These are phyloP conservation scores for Steatocranus sp. DNA, from an alignment of 2,797 vertebrate species.

Conservation along the genomic window DNA sequence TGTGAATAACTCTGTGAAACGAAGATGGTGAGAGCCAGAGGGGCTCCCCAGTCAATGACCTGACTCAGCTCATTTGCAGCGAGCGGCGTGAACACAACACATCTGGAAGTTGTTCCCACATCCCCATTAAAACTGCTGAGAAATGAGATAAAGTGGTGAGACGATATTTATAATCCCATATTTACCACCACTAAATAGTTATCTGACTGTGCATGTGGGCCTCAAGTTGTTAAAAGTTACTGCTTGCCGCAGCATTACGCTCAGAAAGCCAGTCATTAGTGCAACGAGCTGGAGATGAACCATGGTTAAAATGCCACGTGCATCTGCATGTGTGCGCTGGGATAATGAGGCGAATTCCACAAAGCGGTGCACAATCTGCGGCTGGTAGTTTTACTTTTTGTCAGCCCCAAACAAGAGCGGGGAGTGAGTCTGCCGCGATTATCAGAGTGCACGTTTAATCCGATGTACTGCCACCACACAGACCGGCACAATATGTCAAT, in stretches of 20 bases:
- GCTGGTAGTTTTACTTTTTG: not conserved
- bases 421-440: constrained; percentile 26
- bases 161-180: constrained; percentile 63
- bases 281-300: constrained; percentile 51
- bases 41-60: constrained; percentile 47
- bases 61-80: constrained; percentile 65
- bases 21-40: constrained; percentile 20
- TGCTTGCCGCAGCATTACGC: constrained; percentile 45
- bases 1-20: not conserved
- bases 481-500: not conserved
- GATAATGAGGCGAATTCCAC: constrained; percentile 6
- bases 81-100: constrained; percentile 31
- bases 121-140: constrained; percentile 63
- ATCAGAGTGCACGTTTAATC: constrained; percentile 50
- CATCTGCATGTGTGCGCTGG: not conserved
- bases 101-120: constrained; percentile 68
- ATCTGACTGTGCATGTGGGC: constrained; percentile 56
- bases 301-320: constrained; percentile 37
- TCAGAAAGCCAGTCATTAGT: constrained; percentile 62
- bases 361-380: not conserved
- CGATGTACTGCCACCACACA: constrained; percentile 49
- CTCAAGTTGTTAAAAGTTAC: constrained; percentile 62
- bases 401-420: constrained; percentile 3
- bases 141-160: constrained; percentile 55
- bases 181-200: constrained; percentile 59